These are phyloP conservation scores for Ceratina australensis DNA, from an alignment of 1,140 invertebrate genomes.

Conservation along the genomic window DNA sequence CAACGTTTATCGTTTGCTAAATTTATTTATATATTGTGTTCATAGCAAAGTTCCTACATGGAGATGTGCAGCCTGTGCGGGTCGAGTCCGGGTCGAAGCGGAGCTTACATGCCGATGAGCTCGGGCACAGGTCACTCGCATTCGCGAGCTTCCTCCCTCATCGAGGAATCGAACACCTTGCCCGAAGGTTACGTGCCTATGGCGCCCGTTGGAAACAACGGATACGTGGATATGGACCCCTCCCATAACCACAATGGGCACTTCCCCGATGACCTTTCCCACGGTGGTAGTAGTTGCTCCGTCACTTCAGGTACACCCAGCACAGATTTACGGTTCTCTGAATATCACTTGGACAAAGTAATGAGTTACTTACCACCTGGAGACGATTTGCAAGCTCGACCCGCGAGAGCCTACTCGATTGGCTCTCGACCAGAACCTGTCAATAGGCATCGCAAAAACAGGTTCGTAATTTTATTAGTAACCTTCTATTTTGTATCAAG, in stretches of 20 bases:
- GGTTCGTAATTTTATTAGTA: conserved; percentile 51
- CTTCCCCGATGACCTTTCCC: conserved; percentile 80
- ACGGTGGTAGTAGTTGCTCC: conserved; percentile 83
- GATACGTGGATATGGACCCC: conserved; percentile 85
- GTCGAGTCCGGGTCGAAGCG: conserved; percentile 75
- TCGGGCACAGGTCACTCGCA: conserved; percentile 75
- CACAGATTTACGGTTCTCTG: conserved; percentile 82
- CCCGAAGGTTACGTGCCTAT: conserved; percentile 84
- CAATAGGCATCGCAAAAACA: conserved; percentile 76
- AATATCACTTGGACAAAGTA: conserved; percentile 85
- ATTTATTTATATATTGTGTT: conserved; percentile 1
- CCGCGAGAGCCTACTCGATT: conserved; percentile 91
- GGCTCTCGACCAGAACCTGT: conserved; percentile 87
- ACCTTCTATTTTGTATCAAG: neutral
- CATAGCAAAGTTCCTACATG: conserved; percentile 79
- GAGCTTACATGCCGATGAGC: conserved; percentile 82
- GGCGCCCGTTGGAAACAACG: conserved; percentile 81
- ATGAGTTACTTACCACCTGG: conserved; percentile 82
- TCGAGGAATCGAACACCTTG: conserved; percentile 67
- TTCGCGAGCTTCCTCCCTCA: conserved; percentile 73
- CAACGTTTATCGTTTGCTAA: no score
- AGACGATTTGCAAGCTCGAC: conserved; percentile 83
- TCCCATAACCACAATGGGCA: conserved; percentile 73
- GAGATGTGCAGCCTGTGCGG: conserved; percentile 81
- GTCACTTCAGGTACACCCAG: conserved; percentile 87